Conservation (phyloP, 2,888 invertebrate genomes). For the Clitarchus hookeri region DNA sequence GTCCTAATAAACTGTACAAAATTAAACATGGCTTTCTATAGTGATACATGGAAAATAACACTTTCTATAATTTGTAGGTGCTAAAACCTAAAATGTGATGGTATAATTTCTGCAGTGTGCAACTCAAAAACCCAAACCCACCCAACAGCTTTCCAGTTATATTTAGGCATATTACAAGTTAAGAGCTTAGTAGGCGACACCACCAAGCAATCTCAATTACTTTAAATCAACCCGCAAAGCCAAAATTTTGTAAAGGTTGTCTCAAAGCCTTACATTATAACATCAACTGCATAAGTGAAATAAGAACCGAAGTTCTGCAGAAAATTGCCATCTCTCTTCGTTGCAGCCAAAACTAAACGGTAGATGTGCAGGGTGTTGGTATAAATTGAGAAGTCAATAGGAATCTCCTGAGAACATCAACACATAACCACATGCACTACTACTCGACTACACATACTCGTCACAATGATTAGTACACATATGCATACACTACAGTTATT, state of each 20-base stretch:
- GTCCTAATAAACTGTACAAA: no score
- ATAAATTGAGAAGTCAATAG: not conserved
- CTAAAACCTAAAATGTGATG: no score
- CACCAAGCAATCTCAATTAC: not conserved
- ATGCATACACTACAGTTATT: not conserved
- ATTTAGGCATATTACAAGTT: not conserved
- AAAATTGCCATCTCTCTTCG: not conserved
- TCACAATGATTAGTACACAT: not conserved
- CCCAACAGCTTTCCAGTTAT: not conserved
- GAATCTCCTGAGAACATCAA: slow-evolving; percentile 22
- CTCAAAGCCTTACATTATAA: not conserved
- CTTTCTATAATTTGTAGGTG: no score
- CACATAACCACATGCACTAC: slow-evolving; percentile 29
- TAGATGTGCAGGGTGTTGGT: not conserved
- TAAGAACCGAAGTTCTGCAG: not conserved
- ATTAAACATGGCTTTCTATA: no score
- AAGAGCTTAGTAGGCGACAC: not conserved
- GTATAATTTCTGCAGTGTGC: not conserved
- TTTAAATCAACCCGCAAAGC: not conserved
- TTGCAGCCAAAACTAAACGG: not conserved
- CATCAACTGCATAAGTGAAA: not conserved
- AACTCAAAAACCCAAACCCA: not conserved
- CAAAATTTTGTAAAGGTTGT: not conserved
- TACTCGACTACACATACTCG: not conserved
- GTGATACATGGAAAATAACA: no score